These are phyloP conservation scores for Alectoris magna DNA, from an alignment of 2,797 vertebrate genomes.

Conservation along the genomic window DNA sequence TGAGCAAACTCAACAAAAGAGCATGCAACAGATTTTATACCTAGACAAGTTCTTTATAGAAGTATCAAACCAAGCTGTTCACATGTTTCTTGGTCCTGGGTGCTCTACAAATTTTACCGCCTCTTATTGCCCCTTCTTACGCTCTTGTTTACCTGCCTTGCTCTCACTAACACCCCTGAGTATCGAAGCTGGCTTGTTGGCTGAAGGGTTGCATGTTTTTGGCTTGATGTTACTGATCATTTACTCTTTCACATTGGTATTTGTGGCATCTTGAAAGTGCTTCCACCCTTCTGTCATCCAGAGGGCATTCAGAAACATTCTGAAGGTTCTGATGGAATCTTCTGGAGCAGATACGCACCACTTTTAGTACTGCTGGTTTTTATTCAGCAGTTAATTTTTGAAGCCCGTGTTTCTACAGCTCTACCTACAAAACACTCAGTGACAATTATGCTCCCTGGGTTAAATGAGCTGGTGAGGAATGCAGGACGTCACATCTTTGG, in stretches of 20 bases:
- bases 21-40: background rate
- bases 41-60: background rate
- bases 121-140: background rate
- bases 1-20: background rate
- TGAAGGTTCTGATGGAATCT: background rate
- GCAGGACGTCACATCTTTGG: fast-evolving
- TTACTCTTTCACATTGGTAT: background rate
- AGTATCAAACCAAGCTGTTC: background rate
- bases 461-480: background rate
- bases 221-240: background rate
- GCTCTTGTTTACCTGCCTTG: background rate
- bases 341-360: background rate
- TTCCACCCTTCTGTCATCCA: background rate
- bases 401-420: background rate
- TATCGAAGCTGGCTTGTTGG: background rate
- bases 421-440: background rate
- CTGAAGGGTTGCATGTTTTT: background rate
- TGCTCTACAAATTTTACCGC: background rate
- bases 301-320: background rate
- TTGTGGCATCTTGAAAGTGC: background rate
- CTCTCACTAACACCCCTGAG: background rate
- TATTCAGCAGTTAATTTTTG: background rate
- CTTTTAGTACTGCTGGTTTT: background rate
- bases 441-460: background rate
- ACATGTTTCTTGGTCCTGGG: background rate